Conservation (phyloP, 2,797 vertebrate species). For the Rhinoraja longicauda region DNA sequence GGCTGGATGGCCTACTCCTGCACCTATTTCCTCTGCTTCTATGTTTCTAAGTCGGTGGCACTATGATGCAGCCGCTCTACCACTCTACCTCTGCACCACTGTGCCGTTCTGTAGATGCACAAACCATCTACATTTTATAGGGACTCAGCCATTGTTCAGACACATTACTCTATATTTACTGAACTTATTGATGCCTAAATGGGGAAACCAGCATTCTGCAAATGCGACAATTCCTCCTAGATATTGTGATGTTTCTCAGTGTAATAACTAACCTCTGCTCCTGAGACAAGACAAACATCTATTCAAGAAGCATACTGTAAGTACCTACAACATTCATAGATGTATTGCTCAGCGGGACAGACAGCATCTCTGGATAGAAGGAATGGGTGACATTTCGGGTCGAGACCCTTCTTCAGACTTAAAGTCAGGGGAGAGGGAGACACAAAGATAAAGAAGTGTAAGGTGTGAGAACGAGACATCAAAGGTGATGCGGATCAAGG, state of each 20-base stretch:
- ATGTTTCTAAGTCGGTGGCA: no score
- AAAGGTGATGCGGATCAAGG: no score
- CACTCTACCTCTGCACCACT: not conserved
- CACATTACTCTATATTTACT: not conserved
- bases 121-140: not conserved
- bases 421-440: no score
- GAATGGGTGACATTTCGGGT: no score
- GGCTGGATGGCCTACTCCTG: no score
- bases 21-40: no score
- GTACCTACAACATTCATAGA: not conserved
- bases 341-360: not conserved
- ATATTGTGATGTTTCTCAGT: not conserved
- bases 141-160: not conserved
- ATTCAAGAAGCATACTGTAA: no score
- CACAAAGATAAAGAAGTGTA: no score
- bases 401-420: no score
- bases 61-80: no score
- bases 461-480: no score
- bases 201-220: not conserved
- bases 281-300: not conserved
- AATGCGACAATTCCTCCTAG: not conserved
- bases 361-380: no score
- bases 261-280: not conserved
- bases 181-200: not conserved
- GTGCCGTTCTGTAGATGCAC: not conserved